Percentiles rank a stretch among this genome's conserved stretches.
phyloP scores from a whole-genome alignment of 2,888 invertebrate genomes.

The Meloe dianella region DNA sequence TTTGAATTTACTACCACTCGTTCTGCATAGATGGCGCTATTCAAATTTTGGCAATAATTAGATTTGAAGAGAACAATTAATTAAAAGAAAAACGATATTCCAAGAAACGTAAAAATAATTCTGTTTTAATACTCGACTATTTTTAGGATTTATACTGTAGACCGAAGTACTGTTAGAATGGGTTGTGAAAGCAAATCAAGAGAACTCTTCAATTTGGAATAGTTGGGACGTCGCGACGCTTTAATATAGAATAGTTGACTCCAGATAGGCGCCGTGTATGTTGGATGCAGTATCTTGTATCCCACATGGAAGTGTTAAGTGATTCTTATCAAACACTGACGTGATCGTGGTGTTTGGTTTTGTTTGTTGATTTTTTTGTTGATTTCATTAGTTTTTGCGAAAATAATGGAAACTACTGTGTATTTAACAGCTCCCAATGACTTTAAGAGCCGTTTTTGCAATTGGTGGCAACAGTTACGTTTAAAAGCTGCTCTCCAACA shows the following conservation, averaged over 20 bases:
- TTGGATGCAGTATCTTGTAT: background rate
- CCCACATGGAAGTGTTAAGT: background rate
- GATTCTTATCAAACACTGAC: constrained; percentile 13
- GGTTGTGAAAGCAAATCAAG: background rate
- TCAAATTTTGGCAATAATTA: background rate
- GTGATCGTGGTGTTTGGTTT: constrained; percentile 17
- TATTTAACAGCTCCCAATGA: constrained; percentile 50
- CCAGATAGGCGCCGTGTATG: constrained; percentile 29
- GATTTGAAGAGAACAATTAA: background rate
- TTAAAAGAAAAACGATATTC: background rate
- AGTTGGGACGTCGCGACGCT: constrained; percentile 35
- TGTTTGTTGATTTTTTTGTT: constrained; percentile 2
- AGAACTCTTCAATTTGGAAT: constrained; percentile 16
- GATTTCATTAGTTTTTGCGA: background rate
- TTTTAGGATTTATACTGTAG: background rate
- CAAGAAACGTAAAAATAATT: background rate
- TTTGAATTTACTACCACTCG: background rate
- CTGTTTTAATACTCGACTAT: background rate
- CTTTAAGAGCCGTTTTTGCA: constrained; percentile 51
- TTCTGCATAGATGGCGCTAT: background rate
- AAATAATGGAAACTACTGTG: constrained; percentile 45
- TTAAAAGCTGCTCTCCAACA: constrained; percentile 75
- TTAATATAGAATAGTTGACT: constrained; percentile 32
- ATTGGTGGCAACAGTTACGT: constrained; percentile 65
- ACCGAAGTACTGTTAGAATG: background rate